phyloP scores from a whole-genome alignment of 2,888 invertebrate genomes.

The Colletes collaris region DNA sequence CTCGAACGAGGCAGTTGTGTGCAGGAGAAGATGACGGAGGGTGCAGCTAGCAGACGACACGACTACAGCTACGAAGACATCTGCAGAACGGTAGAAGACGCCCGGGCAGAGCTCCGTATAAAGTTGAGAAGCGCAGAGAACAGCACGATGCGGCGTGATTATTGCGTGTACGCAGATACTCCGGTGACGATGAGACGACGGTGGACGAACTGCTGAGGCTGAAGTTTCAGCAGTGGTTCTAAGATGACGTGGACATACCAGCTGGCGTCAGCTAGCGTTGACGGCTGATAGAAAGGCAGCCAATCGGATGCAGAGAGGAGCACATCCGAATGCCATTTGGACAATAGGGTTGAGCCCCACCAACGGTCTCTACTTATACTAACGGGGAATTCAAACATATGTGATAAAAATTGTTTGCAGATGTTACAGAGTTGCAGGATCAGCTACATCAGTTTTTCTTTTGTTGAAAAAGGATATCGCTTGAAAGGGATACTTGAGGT shows the following conservation, averaged over 20 bases:
- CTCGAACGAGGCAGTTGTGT: constrained; percentile 51
- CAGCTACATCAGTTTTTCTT: constrained; percentile 70
- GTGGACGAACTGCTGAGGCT: constrained; percentile 49
- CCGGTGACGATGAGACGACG: constrained; percentile 50
- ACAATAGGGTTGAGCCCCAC: constrained; percentile 82
- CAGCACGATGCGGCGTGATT: constrained; percentile 53
- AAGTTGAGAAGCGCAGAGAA: constrained; percentile 42
- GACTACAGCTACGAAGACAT: constrained; percentile 42
- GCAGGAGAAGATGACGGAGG: constrained; percentile 1
- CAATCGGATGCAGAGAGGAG: constrained; percentile 81
- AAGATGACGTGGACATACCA: constrained; percentile 65
- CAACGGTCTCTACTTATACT: constrained; percentile 83
- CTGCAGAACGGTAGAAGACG: constrained; percentile 39
- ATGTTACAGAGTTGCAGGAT: constrained; percentile 65
- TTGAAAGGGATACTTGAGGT: constrained; percentile 52
- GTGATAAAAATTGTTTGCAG: constrained; percentile 77
- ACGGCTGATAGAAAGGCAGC: constrained; percentile 81
- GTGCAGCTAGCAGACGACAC: constrained; percentile 24
- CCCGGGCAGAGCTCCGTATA: constrained; percentile 37
- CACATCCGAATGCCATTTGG: constrained; percentile 83
- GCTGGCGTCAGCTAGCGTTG: constrained; percentile 73
- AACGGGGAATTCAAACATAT: constrained; percentile 83
- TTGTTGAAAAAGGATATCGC: constrained; percentile 63
- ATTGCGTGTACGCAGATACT: constrained; percentile 47
- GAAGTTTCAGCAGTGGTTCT: constrained; percentile 64